Evolutionary conservation across 2,797 vertebrate species (phyloP).

Genomic region (Philypnodon macrostomus): DNA sequence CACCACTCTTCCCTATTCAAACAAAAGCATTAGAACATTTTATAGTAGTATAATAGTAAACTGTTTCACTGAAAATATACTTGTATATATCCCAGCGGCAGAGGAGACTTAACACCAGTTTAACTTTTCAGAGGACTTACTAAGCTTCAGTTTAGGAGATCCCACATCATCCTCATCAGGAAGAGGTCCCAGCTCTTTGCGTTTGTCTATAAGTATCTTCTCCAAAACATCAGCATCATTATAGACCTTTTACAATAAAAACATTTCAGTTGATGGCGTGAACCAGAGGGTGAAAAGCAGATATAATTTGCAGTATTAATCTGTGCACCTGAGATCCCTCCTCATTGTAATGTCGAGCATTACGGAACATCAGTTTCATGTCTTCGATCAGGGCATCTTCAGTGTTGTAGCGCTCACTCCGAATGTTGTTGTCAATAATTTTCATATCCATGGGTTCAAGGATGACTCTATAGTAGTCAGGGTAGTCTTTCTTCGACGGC

Average conservation of each 20-base stretch:
- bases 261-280: background rate
- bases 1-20: constrained; percentile 83
- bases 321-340: constrained; percentile 92
- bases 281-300: background rate
- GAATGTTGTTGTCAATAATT: constrained; percentile 93
- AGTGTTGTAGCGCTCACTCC: constrained; percentile 86
- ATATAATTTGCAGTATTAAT: background rate
- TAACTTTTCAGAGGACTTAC: constrained; percentile 71
- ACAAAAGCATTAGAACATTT: background rate
- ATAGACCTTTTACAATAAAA: constrained; percentile 82
- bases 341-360: constrained; percentile 98
- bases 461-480: constrained; percentile 98
- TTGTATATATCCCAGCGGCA: background rate
- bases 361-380: constrained; percentile 97
- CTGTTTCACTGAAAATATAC: background rate
- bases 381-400: constrained; percentile 92
- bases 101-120: too few relatives aligned
- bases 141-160: constrained; percentile 95
- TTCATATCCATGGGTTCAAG: constrained; percentile 97
- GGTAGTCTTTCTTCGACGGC: constrained; percentile 98
- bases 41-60: background rate
- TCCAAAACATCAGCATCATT: constrained; percentile 95
- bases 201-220: constrained; percentile 94
- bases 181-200: constrained; percentile 90
- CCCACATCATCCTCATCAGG: constrained; percentile 91